Conservation (phyloP, 2,797 vertebrate genomes). For the Cichlasoma orientale region DNA sequence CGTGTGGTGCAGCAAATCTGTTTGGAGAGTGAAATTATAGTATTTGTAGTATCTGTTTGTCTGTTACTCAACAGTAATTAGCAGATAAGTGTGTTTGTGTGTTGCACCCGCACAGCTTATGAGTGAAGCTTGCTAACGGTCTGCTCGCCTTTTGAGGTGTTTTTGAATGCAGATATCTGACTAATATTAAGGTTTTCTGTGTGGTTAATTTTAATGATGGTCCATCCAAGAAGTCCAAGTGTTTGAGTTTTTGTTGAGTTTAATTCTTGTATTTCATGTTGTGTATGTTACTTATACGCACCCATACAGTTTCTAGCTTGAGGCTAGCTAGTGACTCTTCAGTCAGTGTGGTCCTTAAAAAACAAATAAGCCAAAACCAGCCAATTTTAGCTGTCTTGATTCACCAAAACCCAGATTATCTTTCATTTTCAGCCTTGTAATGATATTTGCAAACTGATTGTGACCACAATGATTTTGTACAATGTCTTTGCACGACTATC, state of each 20-base stretch:
- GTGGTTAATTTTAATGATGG: background rate
- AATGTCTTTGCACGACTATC: background rate
- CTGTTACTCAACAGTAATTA: background rate
- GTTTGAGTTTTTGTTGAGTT: background rate
- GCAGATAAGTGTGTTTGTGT: background rate
- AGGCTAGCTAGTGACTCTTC: background rate
- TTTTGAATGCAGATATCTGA: background rate
- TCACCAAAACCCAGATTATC: accelerated
- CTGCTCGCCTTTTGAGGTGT: background rate
- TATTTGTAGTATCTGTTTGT: background rate
- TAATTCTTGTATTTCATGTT: background rate
- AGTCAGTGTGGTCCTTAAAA: background rate
- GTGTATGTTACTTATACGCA: background rate
- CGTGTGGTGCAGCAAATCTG: background rate
- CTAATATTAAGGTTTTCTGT: background rate
- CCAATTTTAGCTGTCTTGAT: background rate
- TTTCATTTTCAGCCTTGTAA: background rate
- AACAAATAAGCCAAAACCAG: no score
- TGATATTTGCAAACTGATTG: background rate
- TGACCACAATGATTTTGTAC: background rate
- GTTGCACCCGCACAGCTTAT: background rate
- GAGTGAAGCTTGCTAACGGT: background rate
- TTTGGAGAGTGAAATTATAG: background rate
- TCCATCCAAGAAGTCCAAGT: background rate
- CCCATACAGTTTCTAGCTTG: background rate